Percentiles rank a stretch among this genome's conserved stretches.
phyloP scores from a whole-genome alignment of 30 jellyfish, hydroid and myxozoan genomes.

The Haliclystus octoradiatus region DNA sequence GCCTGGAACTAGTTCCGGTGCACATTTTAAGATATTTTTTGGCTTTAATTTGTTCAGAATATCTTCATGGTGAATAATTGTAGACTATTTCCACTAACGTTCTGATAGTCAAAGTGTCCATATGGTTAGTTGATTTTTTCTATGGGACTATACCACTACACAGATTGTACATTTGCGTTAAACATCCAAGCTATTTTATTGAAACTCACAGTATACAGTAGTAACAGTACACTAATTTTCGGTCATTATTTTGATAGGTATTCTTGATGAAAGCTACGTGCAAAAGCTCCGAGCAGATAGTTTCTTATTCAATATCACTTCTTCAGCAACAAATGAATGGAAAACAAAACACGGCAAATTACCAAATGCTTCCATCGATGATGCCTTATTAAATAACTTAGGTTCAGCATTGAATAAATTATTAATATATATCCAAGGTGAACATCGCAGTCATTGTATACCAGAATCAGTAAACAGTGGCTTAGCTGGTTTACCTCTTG shows the following conservation, averaged over 20 bases:
- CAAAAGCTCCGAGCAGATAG: slow-evolving; percentile 14
- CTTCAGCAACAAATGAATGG: slow-evolving; percentile 20
- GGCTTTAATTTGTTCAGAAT: too few relatives aligned
- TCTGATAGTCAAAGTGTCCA: too few relatives aligned
- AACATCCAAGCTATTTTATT: too few relatives aligned
- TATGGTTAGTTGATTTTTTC: too few relatives aligned
- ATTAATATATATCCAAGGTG: slow-evolving; percentile 28
- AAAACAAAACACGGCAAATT: slow-evolving; percentile 19
- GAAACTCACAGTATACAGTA: too few relatives aligned
- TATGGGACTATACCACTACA: too few relatives aligned
- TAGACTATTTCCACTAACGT: too few relatives aligned
- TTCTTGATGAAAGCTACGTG: slow-evolving; percentile 44
- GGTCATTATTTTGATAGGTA: slow-evolving; percentile 19
- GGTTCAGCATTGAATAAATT: slow-evolving; percentile 52
- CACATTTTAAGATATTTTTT: too few relatives aligned
- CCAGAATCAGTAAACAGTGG: slow-evolving; percentile 65
- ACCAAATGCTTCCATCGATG: slow-evolving; percentile 29
- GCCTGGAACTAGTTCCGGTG: too few relatives aligned
- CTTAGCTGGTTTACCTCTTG: slow-evolving; percentile 60
- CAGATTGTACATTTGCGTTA: too few relatives aligned
- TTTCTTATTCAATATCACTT: slow-evolving; percentile 18
- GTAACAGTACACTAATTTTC: neutral
- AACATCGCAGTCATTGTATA: slow-evolving; percentile 64
- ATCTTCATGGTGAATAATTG: too few relatives aligned
- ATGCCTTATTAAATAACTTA: slow-evolving; percentile 25